Conservation (phyloP, 2,113 vertebrate genomes). For the Thalassoma bifasciatum region DNA sequence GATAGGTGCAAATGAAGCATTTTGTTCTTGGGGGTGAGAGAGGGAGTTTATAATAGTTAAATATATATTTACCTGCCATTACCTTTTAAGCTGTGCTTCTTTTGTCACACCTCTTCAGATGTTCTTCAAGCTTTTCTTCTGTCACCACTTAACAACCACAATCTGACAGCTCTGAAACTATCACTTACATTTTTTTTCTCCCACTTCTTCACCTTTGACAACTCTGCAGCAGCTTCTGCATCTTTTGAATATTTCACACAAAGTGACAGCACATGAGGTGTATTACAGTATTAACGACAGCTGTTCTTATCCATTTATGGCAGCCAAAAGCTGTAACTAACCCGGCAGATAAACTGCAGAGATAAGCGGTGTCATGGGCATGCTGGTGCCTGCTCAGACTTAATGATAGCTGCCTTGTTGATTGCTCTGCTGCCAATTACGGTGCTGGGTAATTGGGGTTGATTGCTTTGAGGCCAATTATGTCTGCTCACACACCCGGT, state of each 20-base stretch:
- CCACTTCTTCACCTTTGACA: neutral
- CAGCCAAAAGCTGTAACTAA: slow-evolving; percentile 44
- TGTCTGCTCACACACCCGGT: slow-evolving; percentile 48
- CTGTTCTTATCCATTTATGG: slow-evolving; percentile 37
- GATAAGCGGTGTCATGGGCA: slow-evolving; percentile 74
- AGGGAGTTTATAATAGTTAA: neutral
- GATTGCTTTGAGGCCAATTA: slow-evolving; percentile 81
- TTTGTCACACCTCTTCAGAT: slow-evolving; percentile 1
- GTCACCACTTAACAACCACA: neutral
- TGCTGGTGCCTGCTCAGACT: slow-evolving; percentile 70
- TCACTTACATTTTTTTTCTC: neutral
- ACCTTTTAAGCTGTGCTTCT: neutral
- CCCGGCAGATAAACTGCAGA: slow-evolving; percentile 60
- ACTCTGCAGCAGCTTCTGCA: neutral
- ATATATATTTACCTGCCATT: neutral
- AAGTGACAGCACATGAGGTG: slow-evolving; percentile 12
- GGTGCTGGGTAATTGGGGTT: slow-evolving; percentile 72
- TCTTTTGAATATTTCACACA: neutral
- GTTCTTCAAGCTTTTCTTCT: neutral
- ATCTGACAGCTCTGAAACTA: neutral
- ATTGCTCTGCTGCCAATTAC: slow-evolving; percentile 75
- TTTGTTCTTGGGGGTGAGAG: neutral
- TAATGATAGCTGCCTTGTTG: slow-evolving; percentile 74
- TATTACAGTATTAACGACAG: slow-evolving; percentile 27
- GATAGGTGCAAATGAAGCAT: slow-evolving; percentile 12